Conservation (phyloP, 2,113 vertebrate genomes). For the Rhabdomys dilectus region DNA sequence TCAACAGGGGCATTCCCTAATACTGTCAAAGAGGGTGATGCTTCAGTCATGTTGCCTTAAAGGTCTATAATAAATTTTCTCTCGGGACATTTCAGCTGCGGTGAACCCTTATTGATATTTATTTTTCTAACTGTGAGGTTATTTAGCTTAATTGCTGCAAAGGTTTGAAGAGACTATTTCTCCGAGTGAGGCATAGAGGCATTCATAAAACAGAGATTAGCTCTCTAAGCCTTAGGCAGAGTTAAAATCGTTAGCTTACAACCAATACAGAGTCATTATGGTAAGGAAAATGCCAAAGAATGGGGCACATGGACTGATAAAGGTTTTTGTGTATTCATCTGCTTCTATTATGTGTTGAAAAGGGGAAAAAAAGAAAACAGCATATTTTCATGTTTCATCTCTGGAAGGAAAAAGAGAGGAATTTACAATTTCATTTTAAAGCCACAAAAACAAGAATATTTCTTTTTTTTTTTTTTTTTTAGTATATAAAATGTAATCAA, state of each 20-base stretch:
- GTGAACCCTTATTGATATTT: conserved; percentile 35
- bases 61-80: neutral
- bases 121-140: conserved; percentile 4
- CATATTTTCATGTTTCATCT: neutral
- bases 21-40: neutral
- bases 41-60: neutral
- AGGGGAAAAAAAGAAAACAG: neutral
- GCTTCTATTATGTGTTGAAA: neutral
- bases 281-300: neutral
- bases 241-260: conserved; percentile 19
- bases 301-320: neutral
- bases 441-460: neutral
- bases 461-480: neutral
- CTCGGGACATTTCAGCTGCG: neutral
- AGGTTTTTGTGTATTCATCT: neutral
- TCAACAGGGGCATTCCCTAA: neutral
- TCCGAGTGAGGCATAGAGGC: neutral
- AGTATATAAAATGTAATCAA: neutral
- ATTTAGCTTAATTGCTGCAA: conserved; percentile 38
- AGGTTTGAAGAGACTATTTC: conserved; percentile 16
- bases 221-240: neutral
- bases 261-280: neutral
- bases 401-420: neutral
- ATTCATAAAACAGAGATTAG: neutral
- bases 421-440: conserved; percentile 1